Conservation (phyloP, 2,888 invertebrate species). For the Chromoteleia sp. region DNA sequence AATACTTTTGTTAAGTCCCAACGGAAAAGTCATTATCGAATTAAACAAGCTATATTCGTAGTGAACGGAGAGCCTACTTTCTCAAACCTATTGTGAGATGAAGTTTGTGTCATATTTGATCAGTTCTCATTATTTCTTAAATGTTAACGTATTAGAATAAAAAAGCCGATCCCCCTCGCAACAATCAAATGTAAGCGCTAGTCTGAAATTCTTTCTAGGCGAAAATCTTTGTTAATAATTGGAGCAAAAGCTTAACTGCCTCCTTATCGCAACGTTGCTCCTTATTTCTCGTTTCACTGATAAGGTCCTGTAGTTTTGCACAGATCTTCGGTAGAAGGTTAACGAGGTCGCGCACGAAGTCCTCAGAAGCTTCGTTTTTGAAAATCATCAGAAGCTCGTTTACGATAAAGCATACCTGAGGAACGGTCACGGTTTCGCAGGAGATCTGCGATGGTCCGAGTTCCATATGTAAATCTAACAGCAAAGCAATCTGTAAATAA, state of each 20-base stretch:
- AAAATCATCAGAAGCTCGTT: conserved; percentile 81
- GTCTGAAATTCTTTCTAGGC: conserved; percentile 88
- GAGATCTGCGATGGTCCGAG: conserved; percentile 70
- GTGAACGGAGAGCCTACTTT: no score
- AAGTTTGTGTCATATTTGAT: no score
- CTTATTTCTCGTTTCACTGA: conserved; percentile 71
- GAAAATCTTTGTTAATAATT: conserved; percentile 87
- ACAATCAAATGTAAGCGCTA: conserved; percentile 79
- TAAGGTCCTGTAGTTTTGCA: conserved; percentile 84
- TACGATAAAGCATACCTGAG: conserved; percentile 82
- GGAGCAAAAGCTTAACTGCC: conserved; percentile 86
- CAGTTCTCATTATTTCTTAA: no score
- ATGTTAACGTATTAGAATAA: no score
- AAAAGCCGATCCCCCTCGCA: conserved; percentile 76
- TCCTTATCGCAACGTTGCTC: conserved; percentile 77
- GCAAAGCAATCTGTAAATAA: conserved; percentile 77
- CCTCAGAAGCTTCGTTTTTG: conserved; percentile 76
- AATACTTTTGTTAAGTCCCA: no score
- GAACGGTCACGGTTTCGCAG: conserved; percentile 74
- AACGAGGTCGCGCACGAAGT: conserved; percentile 79
- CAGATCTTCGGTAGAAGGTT: conserved; percentile 85
- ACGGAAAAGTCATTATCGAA: no score
- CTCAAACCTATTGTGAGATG: no score
- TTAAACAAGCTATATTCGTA: no score
- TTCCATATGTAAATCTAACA: conserved; percentile 78